Evolutionary conservation across 2,797 vertebrate species (phyloP).

Genomic region (Aphelocoma californica): DNA sequence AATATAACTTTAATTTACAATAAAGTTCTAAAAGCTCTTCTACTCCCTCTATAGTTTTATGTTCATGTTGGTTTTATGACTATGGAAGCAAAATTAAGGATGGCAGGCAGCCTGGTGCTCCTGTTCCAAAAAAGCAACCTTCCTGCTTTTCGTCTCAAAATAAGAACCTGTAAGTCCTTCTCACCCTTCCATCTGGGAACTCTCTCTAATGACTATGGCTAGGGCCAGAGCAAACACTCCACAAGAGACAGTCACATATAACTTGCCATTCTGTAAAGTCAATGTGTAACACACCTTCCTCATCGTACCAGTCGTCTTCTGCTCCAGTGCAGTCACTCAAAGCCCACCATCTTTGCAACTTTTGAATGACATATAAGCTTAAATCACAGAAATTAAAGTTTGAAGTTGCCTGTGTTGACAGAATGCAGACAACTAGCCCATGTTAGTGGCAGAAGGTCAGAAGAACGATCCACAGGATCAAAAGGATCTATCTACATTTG

Average conservation of each 20-base stretch:
- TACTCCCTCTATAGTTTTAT: neutral
- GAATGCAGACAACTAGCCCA: neutral
- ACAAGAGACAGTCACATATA: neutral
- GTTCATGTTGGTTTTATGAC: neutral
- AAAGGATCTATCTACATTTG: neutral
- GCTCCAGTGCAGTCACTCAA: neutral
- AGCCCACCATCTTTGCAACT: neutral
- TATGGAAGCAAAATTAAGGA: neutral
- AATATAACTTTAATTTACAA: neutral
- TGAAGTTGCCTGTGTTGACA: neutral
- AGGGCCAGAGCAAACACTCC: neutral
- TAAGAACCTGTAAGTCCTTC: neutral
- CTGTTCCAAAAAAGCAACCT: neutral
- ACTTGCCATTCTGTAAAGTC: neutral
- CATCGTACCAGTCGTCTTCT: neutral
- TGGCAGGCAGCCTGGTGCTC: neutral
- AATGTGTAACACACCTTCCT: neutral
- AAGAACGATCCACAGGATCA: neutral
- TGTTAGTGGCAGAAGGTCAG: neutral
- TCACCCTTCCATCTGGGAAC: neutral
- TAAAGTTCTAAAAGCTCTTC: neutral
- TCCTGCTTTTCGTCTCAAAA: neutral
- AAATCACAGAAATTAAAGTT: neutral
- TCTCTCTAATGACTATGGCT: neutral
- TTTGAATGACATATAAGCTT: neutral